Evolutionary conservation across 2,888 invertebrate species (phyloP).

Genomic region (Lymantria monacha): DNA sequence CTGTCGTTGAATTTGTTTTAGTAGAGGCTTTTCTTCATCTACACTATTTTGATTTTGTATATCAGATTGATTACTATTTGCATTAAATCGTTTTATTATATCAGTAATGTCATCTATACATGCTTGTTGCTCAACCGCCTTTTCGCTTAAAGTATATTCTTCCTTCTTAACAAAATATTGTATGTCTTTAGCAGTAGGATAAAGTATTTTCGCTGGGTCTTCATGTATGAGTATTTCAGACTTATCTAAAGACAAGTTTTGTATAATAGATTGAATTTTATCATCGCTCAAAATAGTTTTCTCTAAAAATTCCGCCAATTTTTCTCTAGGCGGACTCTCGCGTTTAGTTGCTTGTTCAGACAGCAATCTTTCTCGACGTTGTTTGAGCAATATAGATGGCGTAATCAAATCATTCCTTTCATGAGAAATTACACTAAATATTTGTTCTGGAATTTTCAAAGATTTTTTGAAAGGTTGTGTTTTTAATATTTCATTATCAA

Average conservation of each 20-base stretch:
- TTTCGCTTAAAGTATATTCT: slow-evolving; percentile 42
- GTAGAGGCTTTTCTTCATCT: slow-evolving; percentile 44
- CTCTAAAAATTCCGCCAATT: slow-evolving; percentile 68
- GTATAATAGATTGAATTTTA: slow-evolving; percentile 72
- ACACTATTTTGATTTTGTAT: neutral
- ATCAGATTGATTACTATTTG: slow-evolving; percentile 15
- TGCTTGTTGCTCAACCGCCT: slow-evolving; percentile 44
- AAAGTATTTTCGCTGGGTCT: slow-evolving; percentile 27
- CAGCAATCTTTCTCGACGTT: slow-evolving; percentile 40
- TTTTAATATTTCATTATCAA: slow-evolving; percentile 9
- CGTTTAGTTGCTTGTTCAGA: slow-evolving; percentile 45
- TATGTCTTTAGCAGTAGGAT: slow-evolving; percentile 29
- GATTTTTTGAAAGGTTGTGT: slow-evolving; percentile 6
- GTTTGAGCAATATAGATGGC: slow-evolving; percentile 43
- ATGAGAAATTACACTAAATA: slow-evolving; percentile 7
- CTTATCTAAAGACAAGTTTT: slow-evolving; percentile 68
- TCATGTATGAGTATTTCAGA: slow-evolving; percentile 40
- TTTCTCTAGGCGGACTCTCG: slow-evolving; percentile 73
- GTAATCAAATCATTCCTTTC: slow-evolving; percentile 31
- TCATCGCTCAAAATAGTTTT: slow-evolving; percentile 72
- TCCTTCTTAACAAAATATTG: slow-evolving; percentile 33
- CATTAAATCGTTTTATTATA: slow-evolving; percentile 46
- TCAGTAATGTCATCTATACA: slow-evolving; percentile 55
- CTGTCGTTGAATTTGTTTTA: slow-evolving; percentile 63
- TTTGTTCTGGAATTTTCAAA: slow-evolving; percentile 3